Conservation (phyloP, 2,888 invertebrate genomes). For the Diachrysia chrysitis region DNA sequence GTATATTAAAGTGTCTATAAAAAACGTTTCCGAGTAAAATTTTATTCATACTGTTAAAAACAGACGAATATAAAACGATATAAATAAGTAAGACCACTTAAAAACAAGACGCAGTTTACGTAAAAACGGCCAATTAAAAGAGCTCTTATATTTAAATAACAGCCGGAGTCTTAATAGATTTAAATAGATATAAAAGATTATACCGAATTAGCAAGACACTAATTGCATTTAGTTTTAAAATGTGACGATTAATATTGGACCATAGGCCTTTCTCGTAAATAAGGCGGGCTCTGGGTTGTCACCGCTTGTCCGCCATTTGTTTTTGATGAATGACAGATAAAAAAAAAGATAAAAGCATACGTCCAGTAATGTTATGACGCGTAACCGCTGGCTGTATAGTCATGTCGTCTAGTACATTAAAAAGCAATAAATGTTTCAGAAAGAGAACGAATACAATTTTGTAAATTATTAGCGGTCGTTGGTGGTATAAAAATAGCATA, state of each 20-base stretch:
- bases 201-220: conserved; percentile 44
- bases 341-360: conserved; percentile 77
- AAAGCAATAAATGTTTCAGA: conserved; percentile 77
- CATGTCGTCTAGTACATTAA: conserved; percentile 81
- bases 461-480: conserved; percentile 70
- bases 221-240: conserved; percentile 47
- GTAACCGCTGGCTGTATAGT: conserved; percentile 72
- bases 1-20: too few species aligned
- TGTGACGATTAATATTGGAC: conserved; percentile 48
- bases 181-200: conserved; percentile 39
- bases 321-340: conserved; percentile 72
- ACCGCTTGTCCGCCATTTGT: conserved; percentile 70
- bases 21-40: too few species aligned
- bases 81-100: neutral
- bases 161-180: conserved; percentile 19
- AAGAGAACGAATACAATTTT: conserved; percentile 65
- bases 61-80: neutral
- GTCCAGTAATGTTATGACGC: conserved; percentile 73
- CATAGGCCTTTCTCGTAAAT: conserved; percentile 48
- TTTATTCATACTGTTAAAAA: neutral
- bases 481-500: conserved; percentile 61
- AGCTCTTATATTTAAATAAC: conserved; percentile 1
- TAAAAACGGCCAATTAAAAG: conserved; percentile 18
- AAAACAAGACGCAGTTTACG: neutral
- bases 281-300: conserved; percentile 59